Conservation (phyloP, 2,888 invertebrate species). For the Coleophora flavipennella region DNA sequence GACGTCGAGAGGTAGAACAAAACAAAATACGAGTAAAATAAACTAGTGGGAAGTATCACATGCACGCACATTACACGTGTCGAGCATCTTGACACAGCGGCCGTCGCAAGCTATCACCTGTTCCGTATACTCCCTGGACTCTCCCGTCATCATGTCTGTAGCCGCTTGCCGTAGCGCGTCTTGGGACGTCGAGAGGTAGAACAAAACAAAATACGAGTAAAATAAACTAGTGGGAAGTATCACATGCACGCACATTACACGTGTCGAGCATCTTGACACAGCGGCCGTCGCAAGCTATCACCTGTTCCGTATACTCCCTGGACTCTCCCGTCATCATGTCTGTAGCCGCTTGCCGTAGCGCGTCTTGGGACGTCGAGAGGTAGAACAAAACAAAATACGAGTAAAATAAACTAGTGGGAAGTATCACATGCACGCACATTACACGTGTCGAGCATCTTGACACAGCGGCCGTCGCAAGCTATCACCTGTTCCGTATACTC, state of each 20-base stretch:
- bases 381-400: too few relatives aligned
- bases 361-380: slow-evolving; percentile 97
- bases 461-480: slow-evolving; percentile 22
- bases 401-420: too few relatives aligned
- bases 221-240: too few relatives aligned
- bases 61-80: too few relatives aligned
- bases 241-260: too few relatives aligned
- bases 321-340: slow-evolving; percentile 91
- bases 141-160: slow-evolving; percentile 94
- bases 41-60: too few relatives aligned
- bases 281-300: slow-evolving; percentile 35
- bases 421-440: too few relatives aligned
- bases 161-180: slow-evolving; percentile 96
- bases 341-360: slow-evolving; percentile 94
- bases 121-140: slow-evolving; percentile 64
- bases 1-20: slow-evolving; percentile 96
- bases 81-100: slow-evolving; percentile 18
- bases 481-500: slow-evolving; percentile 69
- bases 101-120: slow-evolving; percentile 63
- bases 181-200: slow-evolving; percentile 95
- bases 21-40: too few relatives aligned
- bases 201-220: too few relatives aligned
- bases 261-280: too few relatives aligned
- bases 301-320: slow-evolving; percentile 64
- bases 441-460: too few relatives aligned